Evolutionary conservation across 2,888 invertebrate species (phyloP).

Genomic region (Dione vanillae): DNA sequence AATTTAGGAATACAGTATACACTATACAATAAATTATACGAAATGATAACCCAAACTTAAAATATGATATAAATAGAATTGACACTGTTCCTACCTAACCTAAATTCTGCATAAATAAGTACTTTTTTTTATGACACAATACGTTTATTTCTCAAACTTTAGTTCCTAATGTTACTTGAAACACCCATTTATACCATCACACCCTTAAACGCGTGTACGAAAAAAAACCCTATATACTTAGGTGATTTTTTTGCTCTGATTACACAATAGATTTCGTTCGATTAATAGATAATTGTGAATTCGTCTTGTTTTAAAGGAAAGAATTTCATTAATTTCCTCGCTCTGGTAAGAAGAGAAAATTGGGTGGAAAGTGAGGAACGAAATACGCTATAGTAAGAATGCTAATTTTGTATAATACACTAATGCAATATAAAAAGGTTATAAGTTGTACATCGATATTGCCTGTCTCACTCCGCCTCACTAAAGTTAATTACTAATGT

Average conservation of each 20-base stretch:
- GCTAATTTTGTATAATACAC: too few species aligned
- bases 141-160: neutral
- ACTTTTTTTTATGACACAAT: neutral
- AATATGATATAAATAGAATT: neutral
- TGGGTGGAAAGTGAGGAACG: too few species aligned
- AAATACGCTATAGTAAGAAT: too few species aligned
- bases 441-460: neutral
- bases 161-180: neutral
- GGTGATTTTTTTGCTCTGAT: neutral
- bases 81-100: neutral
- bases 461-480: neutral
- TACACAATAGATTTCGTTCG: neutral
- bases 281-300: too few species aligned
- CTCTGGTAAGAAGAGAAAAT: too few species aligned
- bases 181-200: neutral
- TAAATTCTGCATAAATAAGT: too few species aligned
- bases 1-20: conserved; percentile 54
- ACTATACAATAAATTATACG: conserved; percentile 47
- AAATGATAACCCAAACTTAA: conserved; percentile 9
- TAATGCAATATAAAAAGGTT: too few species aligned
- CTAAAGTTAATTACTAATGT: conserved; percentile 4
- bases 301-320: too few species aligned
- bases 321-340: too few species aligned
- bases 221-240: neutral
- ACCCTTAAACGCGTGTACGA: neutral